These are phyloP conservation scores for Paracentrotus lividus DNA, from an alignment of 53 echinoderm and acorn worm species.

Conservation along the genomic window DNA sequence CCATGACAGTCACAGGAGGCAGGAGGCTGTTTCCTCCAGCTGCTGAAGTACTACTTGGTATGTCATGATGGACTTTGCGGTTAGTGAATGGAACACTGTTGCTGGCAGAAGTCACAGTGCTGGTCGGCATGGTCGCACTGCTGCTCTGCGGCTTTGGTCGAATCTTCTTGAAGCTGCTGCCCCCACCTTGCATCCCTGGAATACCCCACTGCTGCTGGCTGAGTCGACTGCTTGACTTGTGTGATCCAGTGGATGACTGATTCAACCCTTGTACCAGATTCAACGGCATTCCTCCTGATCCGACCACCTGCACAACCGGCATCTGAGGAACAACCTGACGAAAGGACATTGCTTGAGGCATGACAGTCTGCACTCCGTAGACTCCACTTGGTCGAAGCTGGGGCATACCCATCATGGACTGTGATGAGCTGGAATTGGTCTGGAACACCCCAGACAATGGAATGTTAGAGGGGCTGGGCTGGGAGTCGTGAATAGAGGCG, in stretches of 20 bases:
- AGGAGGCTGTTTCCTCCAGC: constrained; percentile 58
- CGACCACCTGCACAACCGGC: constrained; percentile 57
- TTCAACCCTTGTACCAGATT: constrained; percentile 41
- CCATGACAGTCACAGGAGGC: constrained; percentile 93
- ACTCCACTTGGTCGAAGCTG: constrained; percentile 63
- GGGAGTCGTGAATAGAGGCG: constrained; percentile 27
- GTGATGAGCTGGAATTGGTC: constrained; percentile 59
- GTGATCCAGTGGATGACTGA: constrained; percentile 31
- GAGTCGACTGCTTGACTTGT: neutral
- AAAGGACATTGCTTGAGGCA: constrained; percentile 56
- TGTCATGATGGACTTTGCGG: neutral
- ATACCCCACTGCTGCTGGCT: constrained; percentile 49
- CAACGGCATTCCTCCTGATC: constrained; percentile 52
- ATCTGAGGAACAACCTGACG: constrained; percentile 47
- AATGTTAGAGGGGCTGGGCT: constrained; percentile 66
- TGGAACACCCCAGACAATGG: constrained; percentile 61
- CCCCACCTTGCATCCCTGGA: neutral
- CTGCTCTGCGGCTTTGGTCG: constrained; percentile 56
- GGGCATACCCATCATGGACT: constrained; percentile 60
- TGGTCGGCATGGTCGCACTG: constrained; percentile 20
- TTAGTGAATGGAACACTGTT: neutral
- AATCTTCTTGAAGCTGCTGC: constrained; percentile 56
- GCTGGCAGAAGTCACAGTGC: constrained; percentile 49
- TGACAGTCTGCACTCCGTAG: constrained; percentile 66
- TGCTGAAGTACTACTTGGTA: constrained; percentile 49